phyloP scores from a whole-genome alignment of 2,113 vertebrate genomes.

The Cyprinus carpio region DNA sequence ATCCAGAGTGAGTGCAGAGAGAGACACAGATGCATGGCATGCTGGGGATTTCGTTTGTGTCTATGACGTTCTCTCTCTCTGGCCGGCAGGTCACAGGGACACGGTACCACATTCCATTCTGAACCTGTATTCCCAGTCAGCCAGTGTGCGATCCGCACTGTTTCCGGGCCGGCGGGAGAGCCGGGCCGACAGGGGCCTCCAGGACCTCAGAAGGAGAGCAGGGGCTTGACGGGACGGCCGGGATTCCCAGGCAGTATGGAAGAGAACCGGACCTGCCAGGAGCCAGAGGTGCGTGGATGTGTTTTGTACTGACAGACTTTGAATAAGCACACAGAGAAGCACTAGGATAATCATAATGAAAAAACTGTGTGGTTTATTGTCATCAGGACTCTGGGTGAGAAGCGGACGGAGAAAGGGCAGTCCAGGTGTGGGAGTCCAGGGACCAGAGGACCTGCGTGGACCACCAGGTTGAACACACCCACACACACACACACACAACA shows the following conservation, averaged over 20 bases:
- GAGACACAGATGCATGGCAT: no score
- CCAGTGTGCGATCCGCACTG: conserved; percentile 82
- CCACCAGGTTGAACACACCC: conserved; percentile 79
- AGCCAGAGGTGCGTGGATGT: conserved; percentile 77
- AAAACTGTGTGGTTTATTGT: conserved; percentile 20
- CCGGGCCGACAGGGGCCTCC: conserved; percentile 84
- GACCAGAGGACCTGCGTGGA: conserved; percentile 86
- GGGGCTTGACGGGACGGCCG: conserved; percentile 86
- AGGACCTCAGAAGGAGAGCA: conserved; percentile 90
- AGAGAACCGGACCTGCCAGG: conserved; percentile 88
- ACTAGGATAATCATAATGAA: background rate
- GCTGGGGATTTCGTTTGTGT: no score
- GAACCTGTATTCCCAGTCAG: conserved; percentile 88
- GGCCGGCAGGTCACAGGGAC: conserved; percentile 88
- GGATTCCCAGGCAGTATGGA: conserved; percentile 92
- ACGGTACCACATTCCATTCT: conserved; percentile 90
- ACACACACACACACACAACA: background rate
- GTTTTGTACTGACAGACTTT: background rate
- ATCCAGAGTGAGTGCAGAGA: conserved; percentile 86
- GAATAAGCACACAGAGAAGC: background rate
- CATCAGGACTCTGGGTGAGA: conserved; percentile 84
- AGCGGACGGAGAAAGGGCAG: conserved; percentile 94
- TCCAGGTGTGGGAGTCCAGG: conserved; percentile 86
- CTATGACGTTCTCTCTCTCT: background rate
- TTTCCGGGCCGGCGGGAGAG: conserved; percentile 91